Percentiles rank a stretch among this genome's conserved stretches.
These are phyloP conservation scores for Drosophila nigrodunni DNA, from an alignment of 1,140 invertebrate genomes.

Conservation along the genomic window DNA sequence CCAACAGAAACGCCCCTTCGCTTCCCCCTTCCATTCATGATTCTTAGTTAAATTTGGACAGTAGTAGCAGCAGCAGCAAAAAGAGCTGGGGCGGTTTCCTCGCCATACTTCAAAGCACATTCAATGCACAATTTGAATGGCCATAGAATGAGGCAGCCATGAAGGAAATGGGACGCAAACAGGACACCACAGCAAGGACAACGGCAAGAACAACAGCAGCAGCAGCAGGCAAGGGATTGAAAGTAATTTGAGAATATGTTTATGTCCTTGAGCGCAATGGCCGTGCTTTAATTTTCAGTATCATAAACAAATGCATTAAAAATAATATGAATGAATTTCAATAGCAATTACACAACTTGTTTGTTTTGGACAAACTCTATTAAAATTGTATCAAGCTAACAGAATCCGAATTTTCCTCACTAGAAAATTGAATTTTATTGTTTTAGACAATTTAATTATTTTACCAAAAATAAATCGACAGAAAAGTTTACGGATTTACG, in stretches of 20 bases:
- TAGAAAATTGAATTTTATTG: slow-evolving; percentile 11
- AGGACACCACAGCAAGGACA: not conserved
- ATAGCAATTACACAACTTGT: slow-evolving; percentile 5
- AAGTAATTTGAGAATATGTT: slow-evolving; percentile 9
- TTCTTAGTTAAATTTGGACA: slow-evolving; percentile 34
- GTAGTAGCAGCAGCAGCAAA: slow-evolving; percentile 8
- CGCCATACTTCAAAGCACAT: slow-evolving; percentile 35
- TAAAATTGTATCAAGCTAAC: not conserved
- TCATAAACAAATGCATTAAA: slow-evolving; percentile 40
- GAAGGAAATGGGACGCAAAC: slow-evolving; percentile 2
- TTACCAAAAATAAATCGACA: too few relatives aligned
- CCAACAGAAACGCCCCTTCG: not conserved
- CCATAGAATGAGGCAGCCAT: slow-evolving; percentile 36
- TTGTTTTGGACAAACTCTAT: slow-evolving; percentile 8
- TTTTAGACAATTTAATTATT: slow-evolving; percentile 2
- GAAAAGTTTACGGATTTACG: too few relatives aligned
- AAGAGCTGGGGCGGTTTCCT: slow-evolving; percentile 3
- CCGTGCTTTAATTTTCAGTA: slow-evolving; percentile 32
- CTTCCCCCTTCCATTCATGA: not conserved
- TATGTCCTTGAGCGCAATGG: slow-evolving; percentile 23
- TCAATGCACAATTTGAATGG: slow-evolving; percentile 52
- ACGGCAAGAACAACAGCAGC: not conserved
- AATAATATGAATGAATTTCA: slow-evolving; percentile 4
- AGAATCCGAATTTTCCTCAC: not conserved
- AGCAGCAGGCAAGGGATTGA: not conserved